Evolutionary conservation across 2,888 invertebrate genomes (phyloP), one percentile per base, ranked within the genome.

Genomic region (Slavum lentiscoides): DNA sequence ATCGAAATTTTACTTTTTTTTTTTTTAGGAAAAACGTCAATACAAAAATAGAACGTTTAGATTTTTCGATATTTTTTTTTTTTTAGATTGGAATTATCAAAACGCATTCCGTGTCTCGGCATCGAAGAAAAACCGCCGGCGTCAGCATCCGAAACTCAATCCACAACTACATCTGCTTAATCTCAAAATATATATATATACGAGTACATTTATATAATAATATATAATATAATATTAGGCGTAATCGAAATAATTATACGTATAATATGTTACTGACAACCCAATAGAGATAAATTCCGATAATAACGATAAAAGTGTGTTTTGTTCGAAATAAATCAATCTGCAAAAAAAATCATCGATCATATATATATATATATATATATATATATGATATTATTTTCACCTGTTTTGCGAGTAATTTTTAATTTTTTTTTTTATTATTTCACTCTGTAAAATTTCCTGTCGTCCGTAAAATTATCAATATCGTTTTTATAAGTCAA

Each of bases 61-160:
- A n/a, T n/a, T n/a, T n/a, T n/a, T n/a, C n/a, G n/a, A n/a, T n/a
- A n/a, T n/a, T n/a, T n/a, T n/a, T n/a, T 55, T 55, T 68, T 17
- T 39, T 69, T 19, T n/a, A 92, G 93, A 84, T 88, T 92, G 87
- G 94, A 95, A 86, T 88, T 95, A 82, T 92, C 94, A 85, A 92
- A 92, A 83, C 91, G 92, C 74, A 90, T 94, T 86, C 93, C 94
- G 13, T 95, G 93, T 92, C 87, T 89, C 85, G 88, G 88, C 76
- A 88, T 89, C 59, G 88, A 86, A 76, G 89, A 89, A 83, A 86
- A 87, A 17, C 85, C 86, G 64, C 83, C 90, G 0, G 87, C 30
- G n/a, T 15, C 67, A 15, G 37, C 64, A 21, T 70, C 70, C 17
- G 74, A 74, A 2, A 69, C 82, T 7, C 74, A 74, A 74, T 74